Evolutionary conservation across 1,140 invertebrate genomes (phyloP), one percentile per base, ranked within the genome.

Genomic region (Cardiocondyla obscurior): DNA sequence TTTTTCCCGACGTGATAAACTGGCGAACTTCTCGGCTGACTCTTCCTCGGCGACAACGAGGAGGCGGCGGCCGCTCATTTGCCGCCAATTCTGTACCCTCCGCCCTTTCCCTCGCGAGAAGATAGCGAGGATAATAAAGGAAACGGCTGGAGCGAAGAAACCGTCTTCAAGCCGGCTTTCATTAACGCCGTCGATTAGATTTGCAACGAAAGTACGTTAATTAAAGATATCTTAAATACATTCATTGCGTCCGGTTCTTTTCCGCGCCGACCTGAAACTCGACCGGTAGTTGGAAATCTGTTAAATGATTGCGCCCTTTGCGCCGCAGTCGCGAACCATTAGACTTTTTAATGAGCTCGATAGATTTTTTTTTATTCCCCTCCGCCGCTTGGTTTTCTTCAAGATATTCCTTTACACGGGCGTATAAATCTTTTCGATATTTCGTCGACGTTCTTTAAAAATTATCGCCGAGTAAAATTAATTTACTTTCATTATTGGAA

Each of bases 131-230:
- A 39, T 82, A 53, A 82, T 77, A 83, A 77, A 77, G 28, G 79
- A 77, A 86, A 77, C 79, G 60, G 44, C 7, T n/a, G 12, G 33
- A 33, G n/a, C 16, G 44, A n/a, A 65, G 72, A 60, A 69, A 85
- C n/a, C 46, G 69, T 44, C 12, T 58, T 44, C 65, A 65, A 67
- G n/a, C 36, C 55, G 70, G 58, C 62, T 67, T 86, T 85, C 70
- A 74, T 83, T 86, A 86, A 77, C 70, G 77, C 70, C 62, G 74
- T 64, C 79, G 79, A 86, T 86, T 82, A 67, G 85, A 83, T 58
- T 86, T 83, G 67, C 64, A 55, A 16, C 42, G 39, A 62, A 85
- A 74, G 77, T 82, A 76, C 85, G 69, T 86, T 82, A 85, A 86
- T 86, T 74, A 82, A 82, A 85, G 76, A 51, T 73, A 82, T 72